Base-by-base conservation (phyloP, 1,140 invertebrate genomes). In the Drosophila sucinea region DNA sequence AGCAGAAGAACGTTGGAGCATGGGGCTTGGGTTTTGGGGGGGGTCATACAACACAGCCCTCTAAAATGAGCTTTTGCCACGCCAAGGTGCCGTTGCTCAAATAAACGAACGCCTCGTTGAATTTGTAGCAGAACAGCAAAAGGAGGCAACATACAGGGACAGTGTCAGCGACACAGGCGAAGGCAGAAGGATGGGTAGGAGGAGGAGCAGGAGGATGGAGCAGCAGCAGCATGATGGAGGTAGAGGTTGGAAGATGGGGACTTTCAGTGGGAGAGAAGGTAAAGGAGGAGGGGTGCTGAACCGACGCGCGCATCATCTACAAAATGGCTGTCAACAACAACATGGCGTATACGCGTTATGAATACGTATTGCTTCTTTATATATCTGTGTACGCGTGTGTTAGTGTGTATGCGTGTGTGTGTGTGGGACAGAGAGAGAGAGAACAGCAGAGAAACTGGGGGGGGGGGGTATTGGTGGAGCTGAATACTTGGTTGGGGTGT, bases 281-380 rank as follows among this genome's bases (percentile, higher is more conserved):
- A 38, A 10, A 8, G 35, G 35, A 61, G 73, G 63, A 69, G 82
- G 70, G 81, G 81, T 72, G 80, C 23, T 27, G 44, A 51, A 73
- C 33, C 73, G 58, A 73, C 78, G 82, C 82, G 82, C 82, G 78
- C 82, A 86, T 76, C 82, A 86, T 86, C 79, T 86, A 86, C 82
- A 86, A 86, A 86, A 86, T 86, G 82, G 82, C 82, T 86, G 82
- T 86, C 82, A 86, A 86, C 82, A 86, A 86, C 82, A 86, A 86
- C 82, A 86, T 86, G 82, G 82, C 82, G 82, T 86, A 86, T 86
- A 86, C 82, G 82, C 82, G 82, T 86, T 86, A 86, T 86, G 82
- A 86, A 86, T 86, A 86, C 79, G 82, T 84, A 86, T 86, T 86
- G 79, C 82, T 86, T 86, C 79, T 86, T 86, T 86, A 81, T 71